Percentiles rank a stretch among this genome's conserved stretches.
Evolutionary conservation across 2,797 vertebrate species (phyloP).

Genomic region (Antennarius maculatus): DNA sequence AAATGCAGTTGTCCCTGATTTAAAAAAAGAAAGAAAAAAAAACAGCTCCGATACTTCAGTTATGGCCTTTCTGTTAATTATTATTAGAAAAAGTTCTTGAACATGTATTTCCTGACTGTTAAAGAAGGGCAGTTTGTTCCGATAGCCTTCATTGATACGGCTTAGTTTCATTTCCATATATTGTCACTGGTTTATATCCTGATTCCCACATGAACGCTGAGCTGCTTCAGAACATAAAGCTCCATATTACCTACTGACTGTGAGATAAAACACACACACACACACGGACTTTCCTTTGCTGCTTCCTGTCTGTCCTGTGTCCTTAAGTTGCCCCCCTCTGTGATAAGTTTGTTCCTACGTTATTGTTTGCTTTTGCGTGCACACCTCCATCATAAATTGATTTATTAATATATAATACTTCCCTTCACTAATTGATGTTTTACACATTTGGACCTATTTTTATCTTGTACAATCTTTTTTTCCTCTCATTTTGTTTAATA

Average conservation of each 20-base stretch:
- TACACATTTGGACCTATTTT: constrained; percentile 27
- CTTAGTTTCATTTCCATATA: constrained; percentile 42
- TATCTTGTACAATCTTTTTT: constrained; percentile 13
- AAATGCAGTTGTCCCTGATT: constrained; percentile 9
- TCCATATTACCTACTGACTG: constrained; percentile 9
- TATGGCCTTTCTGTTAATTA: constrained; percentile 44
- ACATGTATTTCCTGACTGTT: constrained; percentile 28
- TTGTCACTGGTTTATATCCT: constrained; percentile 27
- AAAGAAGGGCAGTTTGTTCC: constrained; percentile 29
- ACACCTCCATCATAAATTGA: constrained; percentile 1
- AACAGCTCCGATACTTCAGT: constrained; percentile 9
- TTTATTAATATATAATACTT: constrained; percentile 18
- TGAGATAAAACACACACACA: constrained; percentile 18
- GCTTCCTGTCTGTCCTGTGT: constrained; percentile 22
- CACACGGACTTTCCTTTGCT: constrained; percentile 26
- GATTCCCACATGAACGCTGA: constrained; percentile 26
- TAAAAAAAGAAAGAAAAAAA: constrained; percentile 22
- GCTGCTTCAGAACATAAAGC: constrained; percentile 13
- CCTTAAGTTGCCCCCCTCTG: constrained; percentile 43
- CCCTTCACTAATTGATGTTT: not conserved
- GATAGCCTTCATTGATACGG: constrained; percentile 43
- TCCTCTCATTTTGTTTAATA: constrained; percentile 1
- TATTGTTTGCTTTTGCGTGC: constrained; percentile 10
- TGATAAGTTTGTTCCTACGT: constrained; percentile 24
- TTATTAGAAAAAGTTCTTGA: constrained; percentile 23